A percentile compares a stretch with the other conserved stretches of the same genome.
phyloP scores from a whole-genome alignment of 2,888 invertebrate species.

The Hyppa rectilinea region DNA sequence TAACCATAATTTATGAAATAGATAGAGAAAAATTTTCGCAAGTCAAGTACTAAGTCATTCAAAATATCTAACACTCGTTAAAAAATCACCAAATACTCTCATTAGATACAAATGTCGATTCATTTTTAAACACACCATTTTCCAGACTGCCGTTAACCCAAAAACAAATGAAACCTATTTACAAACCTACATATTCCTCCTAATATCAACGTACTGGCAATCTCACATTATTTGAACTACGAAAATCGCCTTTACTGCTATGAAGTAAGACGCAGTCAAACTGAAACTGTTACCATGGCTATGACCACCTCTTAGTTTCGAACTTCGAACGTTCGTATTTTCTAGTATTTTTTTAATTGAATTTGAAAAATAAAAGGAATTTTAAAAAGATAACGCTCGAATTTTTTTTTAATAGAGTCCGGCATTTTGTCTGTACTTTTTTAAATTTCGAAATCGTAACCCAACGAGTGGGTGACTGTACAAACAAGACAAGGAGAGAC shows the following conservation, averaged over 20 bases:
- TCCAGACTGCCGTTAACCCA: conserved; percentile 15
- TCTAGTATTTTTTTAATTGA: neutral
- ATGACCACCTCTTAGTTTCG: neutral
- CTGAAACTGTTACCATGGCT: neutral
- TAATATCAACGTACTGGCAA: conserved; percentile 16
- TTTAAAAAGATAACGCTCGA: neutral
- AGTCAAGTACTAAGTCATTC: neutral
- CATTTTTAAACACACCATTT: conserved; percentile 5
- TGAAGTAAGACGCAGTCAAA: neutral
- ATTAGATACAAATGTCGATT: neutral
- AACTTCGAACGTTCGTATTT: neutral
- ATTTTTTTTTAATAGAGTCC: neutral
- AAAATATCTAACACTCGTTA: neutral
- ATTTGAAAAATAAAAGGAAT: neutral
- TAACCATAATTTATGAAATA: neutral
- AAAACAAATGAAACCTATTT: conserved; percentile 18
- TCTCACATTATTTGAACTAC: neutral
- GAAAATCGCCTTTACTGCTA: neutral
- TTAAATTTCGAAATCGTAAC: neutral
- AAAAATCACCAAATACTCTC: conserved; percentile 6
- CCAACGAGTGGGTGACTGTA: neutral
- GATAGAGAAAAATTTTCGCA: neutral
- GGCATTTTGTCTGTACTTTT: neutral
- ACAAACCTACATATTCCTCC: conserved; percentile 12
- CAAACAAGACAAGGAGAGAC: neutral